A percentile compares a stretch with the other conserved stretches of the same genome.
Conservation (phyloP, 1,140 invertebrate genomes). For the Phortica variegata region DNA sequence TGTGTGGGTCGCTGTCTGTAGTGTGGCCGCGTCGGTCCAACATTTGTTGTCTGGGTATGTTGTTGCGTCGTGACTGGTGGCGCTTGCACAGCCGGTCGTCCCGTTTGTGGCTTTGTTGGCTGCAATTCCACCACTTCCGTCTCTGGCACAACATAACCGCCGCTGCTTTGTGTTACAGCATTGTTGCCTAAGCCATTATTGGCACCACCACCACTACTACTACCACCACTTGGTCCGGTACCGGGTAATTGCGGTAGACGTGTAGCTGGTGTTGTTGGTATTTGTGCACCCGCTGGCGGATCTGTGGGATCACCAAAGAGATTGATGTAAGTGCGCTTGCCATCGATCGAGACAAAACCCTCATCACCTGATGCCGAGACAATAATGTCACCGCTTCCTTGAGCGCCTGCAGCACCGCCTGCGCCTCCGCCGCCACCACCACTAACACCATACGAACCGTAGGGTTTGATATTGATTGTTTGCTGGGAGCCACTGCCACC, state of each 20-base stretch:
- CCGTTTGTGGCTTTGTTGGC: conserved; percentile 22
- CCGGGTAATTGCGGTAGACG: conserved; percentile 41
- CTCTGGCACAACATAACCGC: conserved; percentile 59
- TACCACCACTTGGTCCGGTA: neutral
- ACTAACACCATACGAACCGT: conserved; percentile 36
- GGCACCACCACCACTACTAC: neutral
- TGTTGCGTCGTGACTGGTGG: conserved; percentile 16
- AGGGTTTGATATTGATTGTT: conserved; percentile 56
- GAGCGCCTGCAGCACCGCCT: conserved; percentile 56
- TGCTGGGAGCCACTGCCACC: conserved; percentile 58
- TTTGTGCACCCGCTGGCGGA: conserved; percentile 31
- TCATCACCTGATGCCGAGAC: conserved; percentile 75
- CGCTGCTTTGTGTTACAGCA: conserved; percentile 45
- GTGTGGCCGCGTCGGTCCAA: conserved; percentile 57
- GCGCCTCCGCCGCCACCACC: conserved; percentile 5
- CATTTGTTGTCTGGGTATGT: conserved; percentile 49
- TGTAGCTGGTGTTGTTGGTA: conserved; percentile 35
- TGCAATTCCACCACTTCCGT: conserved; percentile 51
- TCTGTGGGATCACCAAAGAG: conserved; percentile 69
- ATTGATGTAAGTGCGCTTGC: conserved; percentile 84
- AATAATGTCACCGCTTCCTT: conserved; percentile 73
- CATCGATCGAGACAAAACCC: conserved; percentile 89
- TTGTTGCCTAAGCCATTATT: conserved; percentile 12
- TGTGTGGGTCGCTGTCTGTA: conserved; percentile 64
- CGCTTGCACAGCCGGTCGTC: neutral